Evolutionary conservation across 1,140 invertebrate genomes (phyloP).

Genomic region (Portunus trituberculatus): DNA sequence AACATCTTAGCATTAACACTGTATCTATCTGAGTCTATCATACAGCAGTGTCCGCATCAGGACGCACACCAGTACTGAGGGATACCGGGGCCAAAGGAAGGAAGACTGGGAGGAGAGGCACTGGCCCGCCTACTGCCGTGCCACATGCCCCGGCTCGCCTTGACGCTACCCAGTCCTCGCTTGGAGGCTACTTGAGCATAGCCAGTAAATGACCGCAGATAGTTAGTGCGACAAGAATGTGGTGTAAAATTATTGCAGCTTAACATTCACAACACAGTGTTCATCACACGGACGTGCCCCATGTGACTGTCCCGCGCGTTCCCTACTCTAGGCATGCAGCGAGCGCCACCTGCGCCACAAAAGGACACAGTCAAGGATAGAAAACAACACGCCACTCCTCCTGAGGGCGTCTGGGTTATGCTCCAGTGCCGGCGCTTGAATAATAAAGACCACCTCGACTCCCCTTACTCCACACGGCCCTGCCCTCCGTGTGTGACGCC

Average conservation of each 20-base stretch:
- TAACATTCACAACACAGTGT: not conserved
- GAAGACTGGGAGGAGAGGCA: not conserved
- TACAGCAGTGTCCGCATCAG: not conserved
- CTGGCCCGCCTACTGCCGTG: not conserved
- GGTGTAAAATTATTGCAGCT: not conserved
- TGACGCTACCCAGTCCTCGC: conserved; percentile 8
- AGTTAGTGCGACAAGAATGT: not conserved
- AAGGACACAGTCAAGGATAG: not conserved
- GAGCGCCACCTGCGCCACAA: not conserved
- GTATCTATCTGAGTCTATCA: not conserved
- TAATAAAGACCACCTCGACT: not conserved
- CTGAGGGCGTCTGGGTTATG: not conserved
- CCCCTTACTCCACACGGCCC: too few species aligned
- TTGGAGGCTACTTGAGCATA: not conserved
- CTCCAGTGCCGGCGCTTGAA: not conserved
- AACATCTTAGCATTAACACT: not conserved
- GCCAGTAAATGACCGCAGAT: conserved; percentile 3
- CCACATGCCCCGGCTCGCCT: not conserved
- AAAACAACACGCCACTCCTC: not conserved
- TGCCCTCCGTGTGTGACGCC: not conserved
- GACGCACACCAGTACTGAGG: not conserved
- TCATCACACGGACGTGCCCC: not conserved
- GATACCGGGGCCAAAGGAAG: not conserved
- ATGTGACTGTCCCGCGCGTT: not conserved
- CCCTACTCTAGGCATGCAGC: not conserved